These are phyloP conservation scores for Gorsachius goisagi DNA, from an alignment of 2,113 vertebrate species.

Conservation along the genomic window DNA sequence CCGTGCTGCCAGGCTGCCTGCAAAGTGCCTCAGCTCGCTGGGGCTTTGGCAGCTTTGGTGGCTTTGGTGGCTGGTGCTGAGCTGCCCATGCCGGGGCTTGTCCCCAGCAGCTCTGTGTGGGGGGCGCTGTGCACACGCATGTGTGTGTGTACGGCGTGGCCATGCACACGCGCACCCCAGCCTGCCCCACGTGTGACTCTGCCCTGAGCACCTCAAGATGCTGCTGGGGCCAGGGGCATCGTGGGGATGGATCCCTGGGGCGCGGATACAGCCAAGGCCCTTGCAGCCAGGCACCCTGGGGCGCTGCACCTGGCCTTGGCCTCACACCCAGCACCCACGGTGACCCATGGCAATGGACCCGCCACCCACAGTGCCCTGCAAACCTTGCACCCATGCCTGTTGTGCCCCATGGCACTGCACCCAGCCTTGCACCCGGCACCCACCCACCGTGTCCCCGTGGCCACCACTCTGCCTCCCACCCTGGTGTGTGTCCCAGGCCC, in stretches of 20 bases:
- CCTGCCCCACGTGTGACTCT: neutral
- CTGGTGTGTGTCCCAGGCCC: accelerated
- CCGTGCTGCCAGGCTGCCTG: neutral
- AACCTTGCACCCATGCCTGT: no score
- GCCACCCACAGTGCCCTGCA: no score
- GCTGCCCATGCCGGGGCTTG: accelerated
- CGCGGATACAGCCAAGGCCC: neutral
- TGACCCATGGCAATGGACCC: no score
- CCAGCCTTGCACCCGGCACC: neutral
- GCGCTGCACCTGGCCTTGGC: no score
- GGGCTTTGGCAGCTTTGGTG: no score
- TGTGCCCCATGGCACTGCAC: no score
- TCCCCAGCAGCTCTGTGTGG: no score
- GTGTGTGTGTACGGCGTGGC: no score
- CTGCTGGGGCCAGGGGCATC: neutral
- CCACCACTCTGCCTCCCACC: neutral
- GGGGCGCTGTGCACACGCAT: no score
- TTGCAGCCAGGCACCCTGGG: neutral
- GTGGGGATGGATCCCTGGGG: neutral
- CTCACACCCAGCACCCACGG: no score
- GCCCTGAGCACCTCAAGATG: neutral
- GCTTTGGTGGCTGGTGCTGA: neutral
- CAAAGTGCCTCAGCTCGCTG: accelerated
- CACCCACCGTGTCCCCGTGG: accelerated
- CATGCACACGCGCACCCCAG: accelerated